Base-by-base conservation (phyloP, 2,888 invertebrate genomes). In the Caenorhabditis sp. region DNA sequence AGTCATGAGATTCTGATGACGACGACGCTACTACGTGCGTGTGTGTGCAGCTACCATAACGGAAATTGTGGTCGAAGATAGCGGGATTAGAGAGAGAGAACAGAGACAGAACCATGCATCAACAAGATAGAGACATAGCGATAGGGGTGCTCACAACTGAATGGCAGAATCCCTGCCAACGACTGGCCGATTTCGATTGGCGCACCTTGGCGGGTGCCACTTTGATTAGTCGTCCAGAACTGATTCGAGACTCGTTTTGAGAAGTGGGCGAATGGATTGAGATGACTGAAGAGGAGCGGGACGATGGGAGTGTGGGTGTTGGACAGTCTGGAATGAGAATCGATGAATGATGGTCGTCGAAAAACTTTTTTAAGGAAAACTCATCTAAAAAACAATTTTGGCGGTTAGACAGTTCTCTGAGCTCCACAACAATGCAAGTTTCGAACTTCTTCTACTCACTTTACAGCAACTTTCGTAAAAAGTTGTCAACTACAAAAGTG, bases 121-220 rank as follows among this genome's bases (percentile, higher is more conserved):
- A 38, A 49, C 49, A 49, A 49, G 22, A 49, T 19, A 54, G 61
- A 63, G 38, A 68, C 22, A 16, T 16, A 47, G 47, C n/a, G 47
- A 47, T 19, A 47, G 47, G 66, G 19, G 56, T 44, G 31, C 64
- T 66, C 74, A 75, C 63, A 63, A 74, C 73, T 35, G 80, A 80
- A 59, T 54, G 80, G 35, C 73, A 80, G 72, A 80, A 44, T 59
- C 66, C 73, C 79, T 56, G 70, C 79, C 79, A 79, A 38, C 70
- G 70, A 79, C 70, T 70, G 61, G 54, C 56, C 49, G 80, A 80
- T 59, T 80, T 80, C 58, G 80, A 58, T 47, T 61, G 51, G 73
- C 80, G 72, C 73, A 73, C 80, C 61, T 72, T 70, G 51, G 84
- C 75, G 22, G 84, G 84, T n/a, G 75, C 69, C 35, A 84, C 84